Evolutionary conservation across 2,113 vertebrate genomes (phyloP).

Genomic region (Pampusana beccarii): DNA sequence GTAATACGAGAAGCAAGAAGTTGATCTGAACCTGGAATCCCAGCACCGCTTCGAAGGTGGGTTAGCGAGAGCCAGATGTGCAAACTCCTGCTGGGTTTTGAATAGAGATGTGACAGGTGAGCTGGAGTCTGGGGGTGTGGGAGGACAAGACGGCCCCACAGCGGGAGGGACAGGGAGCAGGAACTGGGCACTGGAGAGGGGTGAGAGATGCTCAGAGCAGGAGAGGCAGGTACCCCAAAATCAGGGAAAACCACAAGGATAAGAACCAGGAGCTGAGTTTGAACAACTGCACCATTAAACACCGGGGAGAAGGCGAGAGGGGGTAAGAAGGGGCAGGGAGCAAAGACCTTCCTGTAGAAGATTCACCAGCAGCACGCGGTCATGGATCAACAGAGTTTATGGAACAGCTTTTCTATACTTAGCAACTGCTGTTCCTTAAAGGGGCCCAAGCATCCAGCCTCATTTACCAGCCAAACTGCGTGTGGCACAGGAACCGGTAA

Average conservation of each 20-base stretch:
- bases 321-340: not conserved
- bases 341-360: not conserved
- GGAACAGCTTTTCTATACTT: not conserved
- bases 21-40: not conserved
- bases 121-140: accelerated
- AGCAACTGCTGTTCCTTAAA: not conserved
- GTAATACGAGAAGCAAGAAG: not conserved
- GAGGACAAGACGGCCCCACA: accelerated
- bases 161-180: not conserved
- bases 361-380: not conserved
- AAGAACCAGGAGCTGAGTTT: not conserved
- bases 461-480: not conserved
- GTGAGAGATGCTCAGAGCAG: not conserved
- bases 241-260: not conserved
- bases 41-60: not conserved
- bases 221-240: not conserved
- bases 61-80: not conserved
- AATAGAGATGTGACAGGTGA: not conserved
- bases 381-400: not conserved
- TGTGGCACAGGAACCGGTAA: not conserved
- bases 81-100: not conserved
- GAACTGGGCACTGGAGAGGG: not conserved
- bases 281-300: not conserved
- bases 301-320: not conserved
- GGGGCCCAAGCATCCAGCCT: not conserved